Base-by-base conservation (phyloP, 2,113 vertebrate species). In the Plecotus auritus region DNA sequence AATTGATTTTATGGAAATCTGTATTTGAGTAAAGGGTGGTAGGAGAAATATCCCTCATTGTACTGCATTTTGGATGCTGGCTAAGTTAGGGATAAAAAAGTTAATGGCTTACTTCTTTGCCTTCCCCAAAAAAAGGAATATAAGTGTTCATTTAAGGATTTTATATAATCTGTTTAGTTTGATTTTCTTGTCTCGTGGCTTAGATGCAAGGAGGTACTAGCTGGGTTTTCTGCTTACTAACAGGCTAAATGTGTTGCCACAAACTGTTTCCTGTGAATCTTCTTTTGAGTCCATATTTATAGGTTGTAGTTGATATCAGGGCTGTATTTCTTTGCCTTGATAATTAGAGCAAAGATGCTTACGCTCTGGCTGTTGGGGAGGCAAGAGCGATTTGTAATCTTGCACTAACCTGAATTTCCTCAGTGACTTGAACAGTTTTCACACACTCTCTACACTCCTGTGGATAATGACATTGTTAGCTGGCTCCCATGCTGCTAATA, bases 1-100 rank as follows among this genome's bases (percentile, higher is more conserved):
- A 96, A 97, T 96, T 96, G 96, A 96, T 96, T 97, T 96, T 92
- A 96, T 96, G 93, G 95, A 96, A 96, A 96, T 95, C 61, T 91
- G 49, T 91, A 42, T 96, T 95, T 93, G 91, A 64, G 88, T 85
- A 88, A 92, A 94, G 59, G 78, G 80, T 82, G 37, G 72, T 67
- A 35, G 83, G 95, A 85, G 85, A 96, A 82, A 94, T 78, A 85
- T 61, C 90, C 66, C 88, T 73, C 69, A 37, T 88, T 89, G 92
- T 89, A 76, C n/a, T 90, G 56, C 72, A 72, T 84, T 95, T 92
- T 95, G 82, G 92, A 92, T 77, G 72, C 92, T 81, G 37, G 23
- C 40, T 66, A 85, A 95, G 70, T 90, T 93, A 92, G 87, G 76
- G 81, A 95, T 91, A 95, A 76, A 95, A 73, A 85, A 82, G 72